Conservation (phyloP, 2,113 vertebrate genomes). For the Rutilus rutilus region DNA sequence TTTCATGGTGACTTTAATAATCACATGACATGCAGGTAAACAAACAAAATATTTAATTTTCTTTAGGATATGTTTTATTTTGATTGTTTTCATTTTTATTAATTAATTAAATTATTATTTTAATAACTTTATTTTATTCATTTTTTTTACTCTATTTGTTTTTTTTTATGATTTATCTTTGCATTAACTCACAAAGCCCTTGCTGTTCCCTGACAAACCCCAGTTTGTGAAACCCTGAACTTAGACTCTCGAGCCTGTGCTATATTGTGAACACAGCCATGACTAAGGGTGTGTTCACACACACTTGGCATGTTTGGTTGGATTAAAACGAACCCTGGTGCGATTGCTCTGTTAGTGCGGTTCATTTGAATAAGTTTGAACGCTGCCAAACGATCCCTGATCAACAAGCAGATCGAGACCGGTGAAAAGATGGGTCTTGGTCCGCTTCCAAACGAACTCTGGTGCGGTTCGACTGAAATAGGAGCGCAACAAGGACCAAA, state of each 20-base stretch:
- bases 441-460: no score
- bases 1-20: neutral
- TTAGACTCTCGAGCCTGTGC: neutral
- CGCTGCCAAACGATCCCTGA: no score
- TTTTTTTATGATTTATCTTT: neutral
- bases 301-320: no score
- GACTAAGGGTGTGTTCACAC: neutral
- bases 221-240: neutral
- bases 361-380: no score
- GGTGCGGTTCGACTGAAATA: no score
- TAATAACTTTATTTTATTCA: neutral
- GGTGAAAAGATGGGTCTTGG: no score
- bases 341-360: no score
- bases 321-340: no score
- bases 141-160: neutral
- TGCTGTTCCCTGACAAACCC: no score
- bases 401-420: no score
- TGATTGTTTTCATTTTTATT: neutral
- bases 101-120: neutral
- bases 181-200: neutral
- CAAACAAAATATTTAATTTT: neutral
- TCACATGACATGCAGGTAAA: neutral
- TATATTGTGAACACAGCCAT: neutral
- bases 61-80: neutral
- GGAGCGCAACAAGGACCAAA: no score